Evolutionary conservation across 2,113 vertebrate species (phyloP).

Genomic region (Vicugna pacos): DNA sequence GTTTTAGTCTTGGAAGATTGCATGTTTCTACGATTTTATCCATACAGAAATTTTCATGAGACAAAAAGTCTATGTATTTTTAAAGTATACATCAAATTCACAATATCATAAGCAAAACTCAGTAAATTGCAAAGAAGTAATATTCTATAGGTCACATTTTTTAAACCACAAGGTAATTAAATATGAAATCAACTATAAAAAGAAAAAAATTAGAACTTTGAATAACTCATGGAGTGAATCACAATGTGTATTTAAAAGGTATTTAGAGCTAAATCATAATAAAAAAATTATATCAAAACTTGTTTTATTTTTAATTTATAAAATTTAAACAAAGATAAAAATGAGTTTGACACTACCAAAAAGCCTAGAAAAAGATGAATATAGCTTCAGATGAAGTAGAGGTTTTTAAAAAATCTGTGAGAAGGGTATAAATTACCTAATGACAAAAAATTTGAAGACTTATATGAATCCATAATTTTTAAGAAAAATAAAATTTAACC

Average conservation of each 20-base stretch:
- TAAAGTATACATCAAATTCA: neutral
- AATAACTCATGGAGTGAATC: neutral
- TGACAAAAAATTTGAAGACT: neutral
- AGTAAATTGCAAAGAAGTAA: neutral
- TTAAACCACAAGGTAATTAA: neutral
- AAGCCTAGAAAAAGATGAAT: neutral
- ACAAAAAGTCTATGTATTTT: neutral
- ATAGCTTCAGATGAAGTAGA: neutral
- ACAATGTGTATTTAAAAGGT: neutral
- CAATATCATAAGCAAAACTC: neutral
- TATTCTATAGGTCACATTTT: neutral
- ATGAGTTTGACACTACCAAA: neutral
- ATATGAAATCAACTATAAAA: neutral
- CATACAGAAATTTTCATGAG: neutral
- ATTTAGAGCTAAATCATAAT: neutral
- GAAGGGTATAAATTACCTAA: neutral
- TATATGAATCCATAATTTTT: neutral
- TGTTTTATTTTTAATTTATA: neutral
- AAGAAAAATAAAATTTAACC: neutral
- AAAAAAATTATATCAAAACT: neutral
- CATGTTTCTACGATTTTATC: no score
- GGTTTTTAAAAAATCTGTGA: neutral
- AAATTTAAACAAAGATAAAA: neutral
- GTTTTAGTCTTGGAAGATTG: no score
- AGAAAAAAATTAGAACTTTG: neutral